Conservation (phyloP, 1,140 invertebrate genomes). For the Drosophila rhopaloa region DNA sequence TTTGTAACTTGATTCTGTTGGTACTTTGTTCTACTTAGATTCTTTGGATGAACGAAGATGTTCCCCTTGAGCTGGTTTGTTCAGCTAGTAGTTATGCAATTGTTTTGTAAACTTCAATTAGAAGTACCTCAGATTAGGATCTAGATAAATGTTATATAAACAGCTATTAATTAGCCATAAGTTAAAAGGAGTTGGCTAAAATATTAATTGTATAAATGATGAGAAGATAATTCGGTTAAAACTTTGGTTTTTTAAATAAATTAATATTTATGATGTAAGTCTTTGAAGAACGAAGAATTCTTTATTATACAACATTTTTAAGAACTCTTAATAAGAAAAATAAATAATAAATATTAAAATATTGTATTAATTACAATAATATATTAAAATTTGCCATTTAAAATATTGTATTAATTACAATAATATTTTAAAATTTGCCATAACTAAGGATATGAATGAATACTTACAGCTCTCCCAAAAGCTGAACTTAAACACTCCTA, state of each 20-base stretch:
- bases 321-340: background rate
- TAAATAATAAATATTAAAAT: background rate
- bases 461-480: background rate
- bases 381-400: background rate
- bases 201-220: too few relatives aligned
- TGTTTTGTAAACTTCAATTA: background rate
- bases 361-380: background rate
- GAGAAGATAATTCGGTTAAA: too few relatives aligned
- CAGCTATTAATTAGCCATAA: too few relatives aligned
- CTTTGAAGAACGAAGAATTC: too few relatives aligned
- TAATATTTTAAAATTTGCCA: background rate
- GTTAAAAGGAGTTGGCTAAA: too few relatives aligned
- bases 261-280: too few relatives aligned
- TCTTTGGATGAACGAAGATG: background rate
- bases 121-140: background rate
- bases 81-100: background rate
- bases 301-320: too few relatives aligned
- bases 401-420: too few relatives aligned
- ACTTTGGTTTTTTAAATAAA: too few relatives aligned
- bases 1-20: background rate
- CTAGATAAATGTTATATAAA: too few relatives aligned
- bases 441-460: slow-evolving; percentile 1
- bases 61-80: background rate
- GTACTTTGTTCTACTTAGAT: background rate
- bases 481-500: background rate